Base-by-base conservation (phyloP, 2,888 invertebrate genomes). In the Phyllotreta striolata region DNA sequence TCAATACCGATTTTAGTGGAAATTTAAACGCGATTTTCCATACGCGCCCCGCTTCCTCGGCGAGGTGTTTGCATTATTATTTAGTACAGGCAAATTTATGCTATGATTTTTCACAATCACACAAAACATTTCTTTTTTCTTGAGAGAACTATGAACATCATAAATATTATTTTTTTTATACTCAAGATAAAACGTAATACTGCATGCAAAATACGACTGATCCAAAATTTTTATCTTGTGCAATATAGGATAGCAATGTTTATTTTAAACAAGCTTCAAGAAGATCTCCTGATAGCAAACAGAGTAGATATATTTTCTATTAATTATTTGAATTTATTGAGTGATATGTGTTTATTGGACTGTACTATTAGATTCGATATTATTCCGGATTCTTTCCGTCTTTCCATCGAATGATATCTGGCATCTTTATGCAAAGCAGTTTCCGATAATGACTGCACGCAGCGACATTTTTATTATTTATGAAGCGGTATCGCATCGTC, bases 381-480 rank as follows among this genome's bases (percentile, higher is more conserved):
- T 70, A 66, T 70, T 70, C 70, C 49, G 67, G 71, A 76, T 77
- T 75, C 77, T 77, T 77, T 77, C 40, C 34, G 13, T 44, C 8
- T 44, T 44, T 40, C 34, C 24, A 24, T 24, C 59, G 76, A 71
- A 73, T 73, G 73, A 74, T 77, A 77, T 77, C 79, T 76, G 68
- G 74, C 76, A 81, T 81, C 80, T 80, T 80, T 80, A 80, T 81
- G 80, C 79, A 80, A 81, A 80, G 77, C 80, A 79, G 80, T 79
- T 80, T 80, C 80, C 80, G 79, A 80, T 80, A 80, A 80, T 80
- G 80, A 79, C 76, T 76, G 67, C 62, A 43, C 73, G 78, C 74
- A 77, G 79, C 76, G 77, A 79, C 59, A 62, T 79, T 80, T 80
- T 74, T 78, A 79, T 80, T 80, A 80, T 80, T 80, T 80, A 79